A percentile compares a stretch with the other conserved stretches of the same genome.
Evolutionary conservation across 2,113 vertebrate genomes (phyloP).

Genomic region (Canis aureus): DNA sequence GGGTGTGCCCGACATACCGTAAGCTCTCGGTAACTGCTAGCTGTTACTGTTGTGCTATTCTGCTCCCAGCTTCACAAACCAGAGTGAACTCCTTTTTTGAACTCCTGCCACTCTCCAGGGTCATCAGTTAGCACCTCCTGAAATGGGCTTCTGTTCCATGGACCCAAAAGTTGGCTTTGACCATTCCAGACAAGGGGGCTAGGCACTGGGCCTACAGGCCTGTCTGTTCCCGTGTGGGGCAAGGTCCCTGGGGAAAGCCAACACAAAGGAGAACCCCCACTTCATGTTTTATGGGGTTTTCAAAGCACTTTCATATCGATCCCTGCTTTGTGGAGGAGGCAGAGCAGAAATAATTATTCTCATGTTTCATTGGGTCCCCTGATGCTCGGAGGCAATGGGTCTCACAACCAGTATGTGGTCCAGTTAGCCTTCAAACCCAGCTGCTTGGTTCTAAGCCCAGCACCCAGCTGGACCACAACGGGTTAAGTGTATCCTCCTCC

Average conservation of each 20-base stretch:
- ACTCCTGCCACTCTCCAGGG: background rate
- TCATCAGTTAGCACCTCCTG: background rate
- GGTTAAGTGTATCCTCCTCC: conserved; percentile 11
- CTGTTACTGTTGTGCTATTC: accelerated
- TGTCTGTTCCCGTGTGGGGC: accelerated
- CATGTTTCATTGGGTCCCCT: background rate
- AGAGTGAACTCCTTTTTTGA: background rate
- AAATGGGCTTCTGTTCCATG: background rate
- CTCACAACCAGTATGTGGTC: background rate
- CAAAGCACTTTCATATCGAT: background rate
- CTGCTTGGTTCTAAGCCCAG: background rate
- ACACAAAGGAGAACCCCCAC: background rate
- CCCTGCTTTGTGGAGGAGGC: background rate
- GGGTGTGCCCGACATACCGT: accelerated
- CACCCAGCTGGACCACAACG: background rate
- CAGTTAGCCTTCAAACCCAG: accelerated
- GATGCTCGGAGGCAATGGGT: accelerated
- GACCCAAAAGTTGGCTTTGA: background rate
- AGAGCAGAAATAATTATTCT: background rate
- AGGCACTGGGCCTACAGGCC: background rate
- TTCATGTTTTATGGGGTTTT: background rate
- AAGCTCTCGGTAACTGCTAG: accelerated
- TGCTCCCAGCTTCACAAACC: background rate
- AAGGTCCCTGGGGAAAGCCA: background rate
- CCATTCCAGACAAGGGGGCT: background rate